Evolutionary conservation across 2,888 invertebrate species (phyloP).

Genomic region (Oxycera nigricornis): DNA sequence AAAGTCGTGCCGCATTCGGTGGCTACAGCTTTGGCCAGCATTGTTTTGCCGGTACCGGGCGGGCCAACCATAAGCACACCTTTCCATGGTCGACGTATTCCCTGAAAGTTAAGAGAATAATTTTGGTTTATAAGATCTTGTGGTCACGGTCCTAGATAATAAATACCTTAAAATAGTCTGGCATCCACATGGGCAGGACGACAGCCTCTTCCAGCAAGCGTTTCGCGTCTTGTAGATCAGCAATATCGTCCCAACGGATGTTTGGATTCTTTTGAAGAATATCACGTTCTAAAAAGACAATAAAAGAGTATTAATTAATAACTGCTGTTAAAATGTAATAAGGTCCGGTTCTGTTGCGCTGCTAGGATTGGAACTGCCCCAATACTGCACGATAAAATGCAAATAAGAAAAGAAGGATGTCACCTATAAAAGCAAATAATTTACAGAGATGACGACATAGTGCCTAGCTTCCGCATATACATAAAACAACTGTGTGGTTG

Average conservation of each 20-base stretch:
- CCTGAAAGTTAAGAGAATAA: constrained; percentile 63
- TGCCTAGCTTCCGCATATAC: no score
- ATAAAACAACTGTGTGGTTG: no score
- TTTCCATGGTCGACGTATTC: constrained; percentile 95
- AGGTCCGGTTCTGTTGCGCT: no score
- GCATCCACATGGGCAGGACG: constrained; percentile 96
- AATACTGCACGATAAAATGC: no score
- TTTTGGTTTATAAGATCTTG: neutral
- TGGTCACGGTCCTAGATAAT: neutral
- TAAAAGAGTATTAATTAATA: no score
- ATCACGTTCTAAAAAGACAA: constrained; percentile 85
- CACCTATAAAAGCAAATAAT: no score
- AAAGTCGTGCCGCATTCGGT: constrained; percentile 98
- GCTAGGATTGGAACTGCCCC: no score
- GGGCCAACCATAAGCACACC: constrained; percentile 95
- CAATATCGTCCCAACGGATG: constrained; percentile 94
- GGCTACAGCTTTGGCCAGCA: constrained; percentile 97
- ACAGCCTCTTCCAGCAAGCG: constrained; percentile 94
- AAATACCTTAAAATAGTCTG: constrained; percentile 92
- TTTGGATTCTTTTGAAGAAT: constrained; percentile 97
- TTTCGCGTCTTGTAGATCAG: constrained; percentile 88
- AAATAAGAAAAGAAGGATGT: no score
- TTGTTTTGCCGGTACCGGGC: constrained; percentile 89
- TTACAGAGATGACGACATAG: no score
- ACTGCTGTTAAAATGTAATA: no score